Conservation (phyloP, 2,888 invertebrate species). For the Phlogophora meticulosa region DNA sequence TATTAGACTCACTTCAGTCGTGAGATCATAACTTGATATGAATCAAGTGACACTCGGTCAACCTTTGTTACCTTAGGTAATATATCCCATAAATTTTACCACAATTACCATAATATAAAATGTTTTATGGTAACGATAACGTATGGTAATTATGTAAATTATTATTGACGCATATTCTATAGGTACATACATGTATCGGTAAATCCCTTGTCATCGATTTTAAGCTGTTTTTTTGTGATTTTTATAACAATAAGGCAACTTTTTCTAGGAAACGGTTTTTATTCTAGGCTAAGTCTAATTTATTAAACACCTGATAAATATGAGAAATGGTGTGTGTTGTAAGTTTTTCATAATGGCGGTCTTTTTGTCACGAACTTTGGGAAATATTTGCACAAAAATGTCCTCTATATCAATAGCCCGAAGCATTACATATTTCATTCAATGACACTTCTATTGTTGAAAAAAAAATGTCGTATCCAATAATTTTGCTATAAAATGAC, state of each 20-base stretch:
- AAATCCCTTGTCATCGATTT: conserved; percentile 66
- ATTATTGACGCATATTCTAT: too few relatives aligned
- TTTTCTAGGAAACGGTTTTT: conserved; percentile 36
- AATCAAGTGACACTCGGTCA: conserved; percentile 58
- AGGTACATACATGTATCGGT: conserved; percentile 40
- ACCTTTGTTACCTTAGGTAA: conserved; percentile 69
- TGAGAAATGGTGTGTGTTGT: conserved; percentile 28
- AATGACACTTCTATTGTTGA: conserved; percentile 25
- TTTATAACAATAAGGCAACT: conserved; percentile 65
- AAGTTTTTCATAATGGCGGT: conserved; percentile 28
- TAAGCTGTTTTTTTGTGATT: conserved; percentile 54
- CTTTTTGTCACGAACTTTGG: conserved; percentile 20
- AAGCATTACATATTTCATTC: conserved; percentile 37
- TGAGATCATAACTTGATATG: conserved; percentile 51
- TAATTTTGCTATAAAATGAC: conserved; percentile 11
- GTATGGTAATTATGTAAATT: conserved; percentile 63
- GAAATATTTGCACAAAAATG: conserved; percentile 37
- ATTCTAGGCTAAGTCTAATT: conserved; percentile 52
- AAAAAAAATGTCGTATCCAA: conserved; percentile 13
- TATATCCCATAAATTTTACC: conserved; percentile 71
- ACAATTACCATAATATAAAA: conserved; percentile 72
- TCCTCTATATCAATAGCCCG: conserved; percentile 43
- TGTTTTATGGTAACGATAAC: conserved; percentile 72
- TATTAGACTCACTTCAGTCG: conserved; percentile 25
- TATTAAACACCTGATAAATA: conserved; percentile 28